phyloP scores from a whole-genome alignment of 1,140 invertebrate genomes.

The Aphis craccivora region DNA sequence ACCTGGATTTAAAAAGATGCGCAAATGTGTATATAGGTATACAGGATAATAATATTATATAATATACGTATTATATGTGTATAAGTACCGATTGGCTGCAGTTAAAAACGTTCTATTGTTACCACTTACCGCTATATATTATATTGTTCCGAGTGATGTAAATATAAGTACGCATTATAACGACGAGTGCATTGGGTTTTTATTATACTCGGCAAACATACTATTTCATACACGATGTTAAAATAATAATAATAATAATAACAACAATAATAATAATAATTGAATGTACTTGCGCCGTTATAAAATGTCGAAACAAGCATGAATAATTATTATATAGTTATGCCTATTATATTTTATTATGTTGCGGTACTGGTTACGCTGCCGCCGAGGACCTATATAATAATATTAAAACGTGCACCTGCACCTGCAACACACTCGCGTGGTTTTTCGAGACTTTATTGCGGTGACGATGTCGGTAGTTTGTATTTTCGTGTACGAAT shows the following conservation, averaged over 20 bases:
- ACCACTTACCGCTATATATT: background rate
- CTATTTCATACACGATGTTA: background rate
- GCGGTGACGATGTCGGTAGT: background rate
- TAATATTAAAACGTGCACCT: background rate
- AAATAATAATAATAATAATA: background rate
- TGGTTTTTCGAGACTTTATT: background rate
- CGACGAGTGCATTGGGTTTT: background rate
- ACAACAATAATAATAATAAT: background rate
- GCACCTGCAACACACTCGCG: background rate
- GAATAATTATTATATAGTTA: background rate
- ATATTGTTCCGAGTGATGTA: background rate
- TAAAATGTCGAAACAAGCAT: background rate
- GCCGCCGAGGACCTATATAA: background rate
- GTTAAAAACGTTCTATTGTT: constrained; percentile 1
- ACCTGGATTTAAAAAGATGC: background rate
- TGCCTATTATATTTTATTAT: constrained; percentile 11
- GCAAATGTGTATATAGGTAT: background rate
- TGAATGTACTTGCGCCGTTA: background rate
- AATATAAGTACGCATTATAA: background rate
- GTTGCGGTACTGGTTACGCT: background rate
- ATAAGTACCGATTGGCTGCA: background rate
- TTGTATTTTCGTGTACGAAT: background rate
- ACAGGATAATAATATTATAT: background rate
- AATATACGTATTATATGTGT: too few species aligned
- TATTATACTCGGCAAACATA: background rate